These are phyloP conservation scores for Microplitis manilae DNA, from an alignment of 2,888 invertebrate species.

Conservation along the genomic window DNA sequence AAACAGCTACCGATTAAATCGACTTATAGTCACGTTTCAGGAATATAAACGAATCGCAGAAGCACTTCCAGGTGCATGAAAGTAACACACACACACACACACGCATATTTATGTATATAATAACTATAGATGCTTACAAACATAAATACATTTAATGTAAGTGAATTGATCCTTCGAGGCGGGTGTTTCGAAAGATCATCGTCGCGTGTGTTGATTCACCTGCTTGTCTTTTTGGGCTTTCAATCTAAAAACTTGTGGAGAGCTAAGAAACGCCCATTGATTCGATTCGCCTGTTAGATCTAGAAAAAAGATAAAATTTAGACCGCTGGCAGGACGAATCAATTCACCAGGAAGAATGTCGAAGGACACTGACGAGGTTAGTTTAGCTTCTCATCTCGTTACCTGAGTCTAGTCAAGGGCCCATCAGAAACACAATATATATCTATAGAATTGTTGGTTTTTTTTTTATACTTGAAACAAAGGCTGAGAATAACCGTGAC, in stretches of 20 bases:
- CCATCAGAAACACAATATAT: slow-evolving; percentile 5
- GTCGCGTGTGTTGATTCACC: slow-evolving; percentile 16
- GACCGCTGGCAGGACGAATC: slow-evolving; percentile 52
- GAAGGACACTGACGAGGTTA: slow-evolving; percentile 42
- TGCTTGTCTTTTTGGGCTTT: slow-evolving; percentile 20
- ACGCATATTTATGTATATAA: not conserved
- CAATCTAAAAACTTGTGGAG: slow-evolving; percentile 12
- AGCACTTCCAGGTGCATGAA: slow-evolving; percentile 34
- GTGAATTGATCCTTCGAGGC: slow-evolving; percentile 5
- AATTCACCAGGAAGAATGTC: slow-evolving; percentile 52
- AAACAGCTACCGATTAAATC: slow-evolving; percentile 67
- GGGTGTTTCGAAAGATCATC: slow-evolving; percentile 6
- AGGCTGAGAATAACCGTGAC: slow-evolving; percentile 20
- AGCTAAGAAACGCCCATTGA: slow-evolving; percentile 33
- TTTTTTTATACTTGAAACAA: slow-evolving; percentile 49
- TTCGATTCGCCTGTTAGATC: slow-evolving; percentile 50
- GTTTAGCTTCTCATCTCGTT: slow-evolving; percentile 36
- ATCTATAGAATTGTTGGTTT: slow-evolving; percentile 19
- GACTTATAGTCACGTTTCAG: slow-evolving; percentile 47
- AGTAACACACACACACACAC: not conserved
- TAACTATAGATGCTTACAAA: not conserved
- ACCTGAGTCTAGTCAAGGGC: slow-evolving; percentile 44
- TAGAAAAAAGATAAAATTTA: slow-evolving; percentile 45
- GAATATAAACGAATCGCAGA: slow-evolving; percentile 39
- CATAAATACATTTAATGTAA: not conserved